Base-by-base conservation (phyloP, 2,113 vertebrate genomes). In the Callopanchax toddi region DNA sequence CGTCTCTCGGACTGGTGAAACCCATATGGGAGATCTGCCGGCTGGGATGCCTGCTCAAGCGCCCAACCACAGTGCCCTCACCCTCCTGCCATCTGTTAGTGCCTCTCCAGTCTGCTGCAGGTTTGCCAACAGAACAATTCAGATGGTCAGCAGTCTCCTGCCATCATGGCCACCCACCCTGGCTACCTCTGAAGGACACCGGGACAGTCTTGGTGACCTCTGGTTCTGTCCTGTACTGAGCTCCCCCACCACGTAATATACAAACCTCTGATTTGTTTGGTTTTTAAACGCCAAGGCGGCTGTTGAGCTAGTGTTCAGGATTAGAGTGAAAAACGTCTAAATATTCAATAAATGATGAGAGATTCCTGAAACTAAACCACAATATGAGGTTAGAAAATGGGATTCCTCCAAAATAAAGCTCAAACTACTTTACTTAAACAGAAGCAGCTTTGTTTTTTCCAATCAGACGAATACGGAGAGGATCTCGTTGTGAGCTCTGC, bases 1-100 rank as follows among this genome's bases (percentile, higher is more conserved):
- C 60, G 60, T 50, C 71, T 67, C 67, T 67, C 66, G 44, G 67
- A 60, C 74, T 43, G 78, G 84, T 78, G 85, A 58, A 77, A 88
- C 89, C 86, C 92, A 93, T 92, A 91, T 91, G 91, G 91, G 91
- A 92, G 82, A 63, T 86, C 80, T 84, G 87, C 86, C 83, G 86
- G 88, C 87, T 89, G 89, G 88, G 90, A 89, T 74, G 89, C 81
- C 91, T 83, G 79, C 82, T 90, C 83, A 54, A 76, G 81, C 84
- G 91, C 85, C 86, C 87, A 87, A 88, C 91, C 81, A 87, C 75
- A 56, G 86, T 82, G 89, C 89, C 90, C 91, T 91, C 82, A 86
- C 86, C 85, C 91, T 88, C 84, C 84, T 49, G 78, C 92, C 92
- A 93, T 93, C 92, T 93, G 92, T 90, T 70, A 56, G 74, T 79